Evolutionary conservation across 2,113 vertebrate genomes (phyloP), one percentile per base, ranked within the genome.

Genomic region (Paramisgurnus dabryanus): DNA sequence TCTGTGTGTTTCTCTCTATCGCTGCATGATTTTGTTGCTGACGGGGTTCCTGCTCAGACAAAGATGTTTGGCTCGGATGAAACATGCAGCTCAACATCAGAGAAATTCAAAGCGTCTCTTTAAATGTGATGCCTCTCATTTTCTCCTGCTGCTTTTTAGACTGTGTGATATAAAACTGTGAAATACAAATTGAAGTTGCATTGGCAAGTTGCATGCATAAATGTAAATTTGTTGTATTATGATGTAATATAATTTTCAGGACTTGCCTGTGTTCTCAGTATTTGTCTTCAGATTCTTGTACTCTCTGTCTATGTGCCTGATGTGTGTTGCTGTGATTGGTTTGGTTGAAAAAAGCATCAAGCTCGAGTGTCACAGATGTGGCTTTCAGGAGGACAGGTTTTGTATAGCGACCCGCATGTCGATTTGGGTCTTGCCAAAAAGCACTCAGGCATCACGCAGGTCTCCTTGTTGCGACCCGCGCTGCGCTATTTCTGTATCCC

Each of bases 401-500:
- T 63, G 13, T 57, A 17, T 12, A n/a, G 53, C 53, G 15, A 57
- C 13, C 15, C 15, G 4, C 2, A 57, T 5, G 5, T 57, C 53
- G 6, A 17, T 58, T 58, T 58, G 0, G 3, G 15, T 41, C 34
- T 34, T 57, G 47, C 12, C 1, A 12, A 27, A 68, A 68, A 13
- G 41, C 67, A 5, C 67, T 34, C 12, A 1, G 5, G 47, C 22
- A 39, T 72, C 15, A 58, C n/a, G 12, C 18, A 63, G 43, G 41
- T 11, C 27, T 41, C 72, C 43, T 34, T 65, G 58, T 64, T 75
- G 58, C 10, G 12, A 39, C 10, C 10, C 12, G 15, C 18, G 34
- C 41, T n/a, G 49, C 65, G 34, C 55, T 61, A 7, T 63, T 72
- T 53, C 40, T 76, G 71, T 71, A 49, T 76, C 12, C 27, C 39